Base-by-base conservation (phyloP, 2,888 invertebrate genomes). In the Scaptomyza caliginosa region DNA sequence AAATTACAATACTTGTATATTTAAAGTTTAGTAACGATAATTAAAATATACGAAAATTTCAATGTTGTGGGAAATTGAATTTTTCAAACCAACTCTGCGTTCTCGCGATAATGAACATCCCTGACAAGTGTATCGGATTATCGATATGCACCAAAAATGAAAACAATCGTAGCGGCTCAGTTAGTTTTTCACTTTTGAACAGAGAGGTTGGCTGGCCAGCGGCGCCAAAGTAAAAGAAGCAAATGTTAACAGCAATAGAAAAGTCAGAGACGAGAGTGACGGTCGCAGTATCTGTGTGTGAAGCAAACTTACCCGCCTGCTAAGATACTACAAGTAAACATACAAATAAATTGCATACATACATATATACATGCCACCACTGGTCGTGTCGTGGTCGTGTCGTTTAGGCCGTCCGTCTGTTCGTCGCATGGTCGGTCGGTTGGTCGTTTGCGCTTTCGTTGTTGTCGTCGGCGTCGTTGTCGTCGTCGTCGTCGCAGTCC, bases 131-230 rank as follows among this genome's bases (percentile, higher is more conserved):
- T 50, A 49, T 51, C 55, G 58, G 28, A 8, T 49, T 64, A 73
- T 72, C 72, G 72, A 72, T 73, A 64, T 64, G 13, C 64, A 56
- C 4, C 48, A 52, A 69, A 73, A 66, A 50, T 65, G 42, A 73
- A 55, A 64, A 57, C 68, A 58, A 56, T 67, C 68, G 60, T 48
- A 50, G 60, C 54, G 52, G 26, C 50, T 87, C 88, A 89, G 90
- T 90, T 87, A 83, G 85, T 89, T 87, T 89, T 85, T 86, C 78
- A 84, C 88, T 83, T 88, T 88, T 88, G 89, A 86, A 89, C 86
- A 70, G 86, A 76, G 82, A 87, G 89, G 90, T 89, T 77, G 88
- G 67, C 75, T 71, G 73, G 72, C 70, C 52, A 62, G 55, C 69
- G 72, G 67, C 43, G 57, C 56, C 60, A 51, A 39, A 67, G 26